phyloP scores from a whole-genome alignment of 2,113 vertebrate species.

The Microcebus ravelobensis region DNA sequence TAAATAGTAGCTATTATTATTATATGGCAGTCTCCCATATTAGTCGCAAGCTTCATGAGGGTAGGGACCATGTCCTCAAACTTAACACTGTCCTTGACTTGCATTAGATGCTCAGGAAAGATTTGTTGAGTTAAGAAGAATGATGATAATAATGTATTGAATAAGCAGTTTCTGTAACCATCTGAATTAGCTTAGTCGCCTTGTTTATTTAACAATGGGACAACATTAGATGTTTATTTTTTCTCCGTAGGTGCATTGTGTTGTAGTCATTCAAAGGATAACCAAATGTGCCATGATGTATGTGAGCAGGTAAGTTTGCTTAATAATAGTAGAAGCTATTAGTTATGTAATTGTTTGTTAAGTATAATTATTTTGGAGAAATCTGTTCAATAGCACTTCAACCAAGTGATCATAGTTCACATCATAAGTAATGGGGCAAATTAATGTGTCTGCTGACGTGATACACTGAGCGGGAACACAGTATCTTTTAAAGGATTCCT shows the following conservation, averaged over 20 bases:
- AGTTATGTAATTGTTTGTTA: not conserved
- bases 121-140: conserved; percentile 33
- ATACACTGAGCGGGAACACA: not conserved
- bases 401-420: not conserved
- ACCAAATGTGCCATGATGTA: conserved; percentile 94
- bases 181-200: conserved; percentile 27
- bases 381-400: not conserved
- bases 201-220: conserved; percentile 31
- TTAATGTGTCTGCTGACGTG: not conserved
- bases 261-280: conserved; percentile 93
- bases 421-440: not conserved
- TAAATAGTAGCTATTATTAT: not conserved
- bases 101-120: conserved; percentile 4
- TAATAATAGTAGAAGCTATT: not conserved
- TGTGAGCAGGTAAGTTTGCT: conserved; percentile 93
- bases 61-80: not conserved
- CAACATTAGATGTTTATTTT: conserved; percentile 54
- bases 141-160: not conserved
- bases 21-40: not conserved
- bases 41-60: conserved; percentile 7
- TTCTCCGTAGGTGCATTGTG: conserved; percentile 91
- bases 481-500: not conserved
- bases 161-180: not conserved
- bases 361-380: conserved; percentile 28
- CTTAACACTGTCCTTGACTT: not conserved